Conservation (phyloP, 2,113 vertebrate genomes). For the Gallinago media region DNA sequence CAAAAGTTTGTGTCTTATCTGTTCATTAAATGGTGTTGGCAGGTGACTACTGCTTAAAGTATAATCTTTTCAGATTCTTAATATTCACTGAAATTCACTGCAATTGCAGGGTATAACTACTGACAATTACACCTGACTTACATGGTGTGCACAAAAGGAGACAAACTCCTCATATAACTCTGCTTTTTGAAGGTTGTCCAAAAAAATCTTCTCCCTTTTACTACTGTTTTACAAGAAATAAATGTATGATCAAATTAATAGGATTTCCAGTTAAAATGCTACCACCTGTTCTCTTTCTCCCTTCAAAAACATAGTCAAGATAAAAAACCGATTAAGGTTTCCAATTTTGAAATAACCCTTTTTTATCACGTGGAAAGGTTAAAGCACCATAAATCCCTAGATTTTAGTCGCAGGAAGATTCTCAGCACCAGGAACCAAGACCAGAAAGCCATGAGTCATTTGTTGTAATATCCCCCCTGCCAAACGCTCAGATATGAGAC, state of each 20-base stretch:
- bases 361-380: not conserved
- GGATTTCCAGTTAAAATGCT: not conserved
- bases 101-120: not conserved
- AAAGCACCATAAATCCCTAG: not conserved
- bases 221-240: not conserved
- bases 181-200: not conserved
- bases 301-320: not conserved
- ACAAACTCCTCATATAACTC: not conserved
- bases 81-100: not conserved
- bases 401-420: not conserved
- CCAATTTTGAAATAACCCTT: not conserved
- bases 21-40: not conserved
- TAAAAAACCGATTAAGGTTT: not conserved
- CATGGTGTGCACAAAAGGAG: not conserved
- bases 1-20: not conserved
- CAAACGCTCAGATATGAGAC: not conserved
- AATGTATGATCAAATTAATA: not conserved
- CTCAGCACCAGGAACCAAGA: not conserved
- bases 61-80: not conserved
- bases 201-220: not conserved
- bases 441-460: not conserved
- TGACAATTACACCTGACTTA: not conserved
- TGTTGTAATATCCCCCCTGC: not conserved
- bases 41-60: not conserved
- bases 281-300: not conserved